These are phyloP conservation scores for Osmoderma eremita DNA, from an alignment of 2,888 invertebrate genomes.

Conservation along the genomic window DNA sequence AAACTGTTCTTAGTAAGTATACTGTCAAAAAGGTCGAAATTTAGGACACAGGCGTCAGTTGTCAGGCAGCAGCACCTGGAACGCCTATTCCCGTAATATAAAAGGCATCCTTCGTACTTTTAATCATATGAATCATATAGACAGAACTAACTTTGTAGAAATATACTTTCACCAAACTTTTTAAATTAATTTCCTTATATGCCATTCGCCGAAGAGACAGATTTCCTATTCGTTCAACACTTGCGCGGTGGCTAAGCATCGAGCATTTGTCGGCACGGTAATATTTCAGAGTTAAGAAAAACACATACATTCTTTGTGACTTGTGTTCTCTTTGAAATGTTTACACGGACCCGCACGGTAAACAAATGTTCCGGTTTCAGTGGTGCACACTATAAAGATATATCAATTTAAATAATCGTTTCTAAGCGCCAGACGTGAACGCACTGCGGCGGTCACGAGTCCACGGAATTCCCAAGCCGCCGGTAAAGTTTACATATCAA, in stretches of 20 bases:
- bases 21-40: too few relatives aligned
- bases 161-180: neutral
- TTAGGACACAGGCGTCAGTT: too few relatives aligned
- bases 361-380: constrained; percentile 35
- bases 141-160: neutral
- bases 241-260: constrained; percentile 1
- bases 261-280: constrained; percentile 16
- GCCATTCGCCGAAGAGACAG: neutral
- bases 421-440: constrained; percentile 8
- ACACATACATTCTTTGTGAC: constrained; percentile 23
- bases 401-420: constrained; percentile 41
- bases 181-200: constrained; percentile 7
- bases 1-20: too few relatives aligned
- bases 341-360: constrained; percentile 30
- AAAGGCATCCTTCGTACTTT: too few relatives aligned
- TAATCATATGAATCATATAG: too few relatives aligned
- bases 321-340: constrained; percentile 31
- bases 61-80: too few relatives aligned
- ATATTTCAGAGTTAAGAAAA: constrained; percentile 38
- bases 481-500: constrained; percentile 28
- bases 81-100: too few relatives aligned
- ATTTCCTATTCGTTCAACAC: neutral
- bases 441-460: neutral
- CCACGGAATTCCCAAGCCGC: constrained; percentile 19
- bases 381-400: constrained; percentile 31